These are phyloP conservation scores for Battus philenor DNA, from an alignment of 1,140 invertebrate species.

Conservation along the genomic window DNA sequence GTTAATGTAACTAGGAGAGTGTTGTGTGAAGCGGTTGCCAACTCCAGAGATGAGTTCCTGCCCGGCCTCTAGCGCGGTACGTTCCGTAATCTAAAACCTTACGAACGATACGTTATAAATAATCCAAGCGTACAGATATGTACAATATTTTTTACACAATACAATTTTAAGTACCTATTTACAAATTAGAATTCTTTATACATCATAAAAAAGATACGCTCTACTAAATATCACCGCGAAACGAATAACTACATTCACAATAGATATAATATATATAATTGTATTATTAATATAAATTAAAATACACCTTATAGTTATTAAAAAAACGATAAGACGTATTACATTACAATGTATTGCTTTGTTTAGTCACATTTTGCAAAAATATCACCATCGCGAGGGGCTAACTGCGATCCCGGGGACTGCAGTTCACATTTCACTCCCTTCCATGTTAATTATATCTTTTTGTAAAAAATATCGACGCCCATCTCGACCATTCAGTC, in stretches of 20 bases:
- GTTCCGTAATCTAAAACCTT: constrained; percentile 49
- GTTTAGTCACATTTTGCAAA: constrained; percentile 81
- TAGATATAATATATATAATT: constrained; percentile 62
- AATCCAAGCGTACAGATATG: constrained; percentile 74
- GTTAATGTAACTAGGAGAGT: constrained; percentile 7
- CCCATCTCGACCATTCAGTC: constrained; percentile 60
- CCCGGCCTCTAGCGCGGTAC: constrained; percentile 36
- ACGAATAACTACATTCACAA: constrained; percentile 73
- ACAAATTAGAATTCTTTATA: constrained; percentile 75
- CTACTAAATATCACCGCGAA: constrained; percentile 72
- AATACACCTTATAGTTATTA: constrained; percentile 66
- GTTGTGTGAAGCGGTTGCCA: background rate
- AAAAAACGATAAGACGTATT: constrained; percentile 76
- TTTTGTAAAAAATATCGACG: constrained; percentile 69
- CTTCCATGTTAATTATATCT: constrained; percentile 39
- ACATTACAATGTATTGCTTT: constrained; percentile 82
- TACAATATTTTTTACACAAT: constrained; percentile 75
- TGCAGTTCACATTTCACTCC: constrained; percentile 26
- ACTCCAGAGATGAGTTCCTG: background rate
- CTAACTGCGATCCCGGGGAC: constrained; percentile 11
- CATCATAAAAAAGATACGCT: constrained; percentile 73
- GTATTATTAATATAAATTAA: constrained; percentile 60
- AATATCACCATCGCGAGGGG: constrained; percentile 78
- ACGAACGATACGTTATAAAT: constrained; percentile 62
- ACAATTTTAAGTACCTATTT: constrained; percentile 75